These are phyloP conservation scores for Cliona cf. orientalis DNA, from an alignment of 37 sponge, comb jelly and placozoan species.

Conservation along the genomic window DNA sequence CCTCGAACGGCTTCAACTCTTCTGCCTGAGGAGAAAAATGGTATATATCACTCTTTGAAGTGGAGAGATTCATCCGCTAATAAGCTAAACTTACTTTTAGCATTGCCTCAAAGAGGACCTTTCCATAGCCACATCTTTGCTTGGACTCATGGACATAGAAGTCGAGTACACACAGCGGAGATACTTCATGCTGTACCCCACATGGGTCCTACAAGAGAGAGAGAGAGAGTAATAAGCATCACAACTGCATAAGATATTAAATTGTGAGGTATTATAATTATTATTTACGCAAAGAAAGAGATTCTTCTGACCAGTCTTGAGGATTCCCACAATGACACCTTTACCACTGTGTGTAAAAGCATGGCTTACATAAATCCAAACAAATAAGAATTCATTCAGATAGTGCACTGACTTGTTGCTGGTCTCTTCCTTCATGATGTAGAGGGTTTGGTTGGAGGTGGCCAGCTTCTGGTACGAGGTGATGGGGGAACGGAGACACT, in stretches of 20 bases:
- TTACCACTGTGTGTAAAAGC: slow-evolving; percentile 31
- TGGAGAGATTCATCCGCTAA: neutral
- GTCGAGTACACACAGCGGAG: slow-evolving; percentile 91
- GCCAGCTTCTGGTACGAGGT: slow-evolving; percentile 68
- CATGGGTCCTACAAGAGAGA: slow-evolving; percentile 56
- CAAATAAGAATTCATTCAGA: neutral
- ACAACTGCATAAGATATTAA: neutral
- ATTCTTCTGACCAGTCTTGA: slow-evolving; percentile 85
- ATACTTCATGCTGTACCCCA: slow-evolving; percentile 71
- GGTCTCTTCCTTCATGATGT: slow-evolving; percentile 59
- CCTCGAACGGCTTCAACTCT: slow-evolving; percentile 49
- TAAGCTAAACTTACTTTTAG: slow-evolving; percentile 53
- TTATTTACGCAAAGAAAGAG: slow-evolving; percentile 70
- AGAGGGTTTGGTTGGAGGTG: slow-evolving; percentile 60
- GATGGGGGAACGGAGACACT: slow-evolving; percentile 69
- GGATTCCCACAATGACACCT: slow-evolving; percentile 82
- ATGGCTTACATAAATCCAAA: too few relatives aligned
- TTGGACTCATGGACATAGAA: slow-evolving; percentile 94
- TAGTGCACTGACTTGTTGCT: neutral
- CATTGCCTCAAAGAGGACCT: slow-evolving; percentile 87
- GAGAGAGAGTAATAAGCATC: neutral
- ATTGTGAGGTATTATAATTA: neutral
- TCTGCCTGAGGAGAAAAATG: slow-evolving; percentile 63
- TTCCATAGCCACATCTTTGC: slow-evolving; percentile 91
- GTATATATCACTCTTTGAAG: neutral